Base-by-base conservation (phyloP, 2,888 invertebrate genomes). In the Anthophora plumipes region DNA sequence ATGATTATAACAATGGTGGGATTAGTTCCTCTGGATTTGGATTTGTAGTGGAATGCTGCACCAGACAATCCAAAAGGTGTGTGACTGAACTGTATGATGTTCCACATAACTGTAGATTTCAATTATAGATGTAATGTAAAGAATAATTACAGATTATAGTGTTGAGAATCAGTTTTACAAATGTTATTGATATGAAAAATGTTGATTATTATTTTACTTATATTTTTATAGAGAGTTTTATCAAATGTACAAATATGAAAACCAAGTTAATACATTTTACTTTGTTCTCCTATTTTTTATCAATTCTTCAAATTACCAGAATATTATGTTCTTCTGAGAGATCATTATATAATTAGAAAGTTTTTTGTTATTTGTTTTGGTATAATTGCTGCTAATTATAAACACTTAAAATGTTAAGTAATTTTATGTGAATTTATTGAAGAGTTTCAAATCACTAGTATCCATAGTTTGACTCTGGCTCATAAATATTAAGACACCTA, bases 1-100 rank as follows among this genome's bases (percentile, higher is more conserved):
- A 67, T 67, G 64, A 66, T 66, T 68, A 55, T 54, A 54, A 55
- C 43, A 55, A 68, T 55, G 55, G 66, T 55, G 55, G 66, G 50
- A 57, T 59, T 57, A 57, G 37, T 69, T 69, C 57, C 57, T 37
- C 57, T 59, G 68, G 68, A 69, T 69, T 69, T 46, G 68, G 68
- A 69, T 69, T 69, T 69, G 37, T 69, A 69, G 37, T 59, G 68
- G 68, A 69, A 69, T 59, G 46, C 57, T 69, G 46, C 43, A 46
- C 8, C 68, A 59, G 37, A 46, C 8, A 37, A 69, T 69, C 11
- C 68, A 57, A 59, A 69, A 69, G 68, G 68, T 69, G 68, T 69
- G 68, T 68, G 68, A 68, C 43, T 46, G 43, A 68, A 57, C 14
- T 59, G 68, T 59, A 69, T 48, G 46, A 48, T 59, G 68, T 69